Evolutionary conservation across 2,113 vertebrate species (phyloP).

Genomic region (Saimiri boliviensis): DNA sequence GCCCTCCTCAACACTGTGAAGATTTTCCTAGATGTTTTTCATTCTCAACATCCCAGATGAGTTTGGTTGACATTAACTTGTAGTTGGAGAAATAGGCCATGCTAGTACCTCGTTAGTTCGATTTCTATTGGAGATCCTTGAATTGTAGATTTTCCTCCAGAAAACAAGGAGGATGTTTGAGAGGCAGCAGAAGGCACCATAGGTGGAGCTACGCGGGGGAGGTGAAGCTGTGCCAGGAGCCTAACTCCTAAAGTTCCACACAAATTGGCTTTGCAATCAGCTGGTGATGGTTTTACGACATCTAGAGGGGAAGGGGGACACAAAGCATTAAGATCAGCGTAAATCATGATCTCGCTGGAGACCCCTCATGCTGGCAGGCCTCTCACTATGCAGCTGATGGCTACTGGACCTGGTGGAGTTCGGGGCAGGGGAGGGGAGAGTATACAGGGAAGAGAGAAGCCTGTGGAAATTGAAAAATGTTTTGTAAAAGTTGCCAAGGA

Average conservation of each 20-base stretch:
- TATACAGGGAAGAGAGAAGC: background rate
- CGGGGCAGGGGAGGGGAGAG: rapidly evolving
- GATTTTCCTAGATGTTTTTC: background rate
- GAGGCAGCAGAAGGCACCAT: background rate
- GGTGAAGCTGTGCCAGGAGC: background rate
- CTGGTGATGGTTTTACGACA: background rate
- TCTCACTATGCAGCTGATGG: background rate
- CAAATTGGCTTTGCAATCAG: background rate
- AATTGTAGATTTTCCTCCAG: background rate
- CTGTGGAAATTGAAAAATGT: background rate
- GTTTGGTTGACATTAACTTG: background rate
- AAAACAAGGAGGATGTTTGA: background rate
- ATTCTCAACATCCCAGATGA: background rate
- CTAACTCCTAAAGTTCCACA: background rate
- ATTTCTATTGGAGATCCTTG: background rate
- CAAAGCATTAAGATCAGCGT: background rate
- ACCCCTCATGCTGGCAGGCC: background rate
- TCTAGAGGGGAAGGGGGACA: background rate
- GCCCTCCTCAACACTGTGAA: background rate
- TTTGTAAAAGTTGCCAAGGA: background rate
- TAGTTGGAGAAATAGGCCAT: background rate
- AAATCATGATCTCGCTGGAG: background rate
- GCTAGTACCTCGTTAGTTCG: background rate
- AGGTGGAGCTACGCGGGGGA: too few species aligned
- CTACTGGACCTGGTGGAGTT: background rate